A percentile compares a stretch with the other conserved stretches of the same genome.
Evolutionary conservation across 2,113 vertebrate species (phyloP).

Genomic region (Casuarius casuarius): DNA sequence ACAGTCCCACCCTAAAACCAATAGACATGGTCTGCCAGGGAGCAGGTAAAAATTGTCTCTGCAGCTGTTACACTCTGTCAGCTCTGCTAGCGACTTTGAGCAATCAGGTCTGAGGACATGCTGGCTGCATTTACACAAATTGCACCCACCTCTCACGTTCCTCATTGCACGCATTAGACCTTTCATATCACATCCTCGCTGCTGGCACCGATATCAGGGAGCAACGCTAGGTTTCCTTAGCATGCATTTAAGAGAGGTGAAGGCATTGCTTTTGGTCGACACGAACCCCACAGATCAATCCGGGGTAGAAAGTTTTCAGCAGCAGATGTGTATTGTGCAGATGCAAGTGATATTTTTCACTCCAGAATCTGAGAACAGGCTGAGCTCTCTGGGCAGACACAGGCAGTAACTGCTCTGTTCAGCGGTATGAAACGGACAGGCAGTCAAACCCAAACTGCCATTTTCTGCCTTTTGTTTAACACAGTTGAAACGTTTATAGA

Average conservation of each 20-base stretch:
- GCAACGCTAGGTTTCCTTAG: not conserved
- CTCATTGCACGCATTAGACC: not conserved
- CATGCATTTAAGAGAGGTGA: not conserved
- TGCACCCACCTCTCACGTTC: not conserved
- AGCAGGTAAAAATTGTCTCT: not conserved
- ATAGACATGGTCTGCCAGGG: not conserved
- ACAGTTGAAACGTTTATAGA: not conserved
- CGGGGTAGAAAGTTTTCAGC: not conserved
- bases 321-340: fast-evolving
- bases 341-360: not conserved
- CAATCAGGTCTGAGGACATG: not conserved
- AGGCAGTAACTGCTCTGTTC: not conserved
- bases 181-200: fast-evolving
- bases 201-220: not conserved
- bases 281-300: not conserved
- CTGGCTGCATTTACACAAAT: not conserved
- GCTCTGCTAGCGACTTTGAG: not conserved
- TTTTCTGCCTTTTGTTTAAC: not conserved
- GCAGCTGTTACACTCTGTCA: not conserved
- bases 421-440: not conserved
- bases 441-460: not conserved
- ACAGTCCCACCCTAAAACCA: not conserved
- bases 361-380: not conserved
- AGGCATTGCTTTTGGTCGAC: not conserved
- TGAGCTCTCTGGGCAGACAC: not conserved